Base-by-base conservation (phyloP, 1,140 invertebrate genomes). In the Ceratosolen solmsi region DNA sequence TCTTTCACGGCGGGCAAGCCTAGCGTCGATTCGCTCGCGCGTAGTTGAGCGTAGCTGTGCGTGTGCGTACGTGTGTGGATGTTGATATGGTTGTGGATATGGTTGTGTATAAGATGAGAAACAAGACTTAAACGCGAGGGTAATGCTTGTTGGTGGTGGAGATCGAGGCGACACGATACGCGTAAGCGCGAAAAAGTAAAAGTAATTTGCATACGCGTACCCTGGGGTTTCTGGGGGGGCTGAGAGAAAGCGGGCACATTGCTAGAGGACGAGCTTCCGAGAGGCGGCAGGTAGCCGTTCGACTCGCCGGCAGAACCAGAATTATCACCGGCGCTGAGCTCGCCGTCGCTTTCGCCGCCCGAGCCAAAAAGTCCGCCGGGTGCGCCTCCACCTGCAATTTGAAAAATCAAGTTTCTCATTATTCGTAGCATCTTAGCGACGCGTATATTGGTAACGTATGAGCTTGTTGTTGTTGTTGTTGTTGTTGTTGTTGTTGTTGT, bases 201-300 rank as follows among this genome's bases (percentile, higher is more conserved):
- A 74, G 58, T 65, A 38, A 74, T 80, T 80, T 80, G 56, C 56
- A 74, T 65, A 72, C 25, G 4, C 78, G 83, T 80, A 78, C 75
- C 74, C 70, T 85, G 82, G 56, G 80, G 83, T 9, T 84, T 70
- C 68, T 82, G 68, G 8, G 87, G 87, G 27, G 83, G 86, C 0
- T 74, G 73, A 25, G 83, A 84, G 82, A 87, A 86, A 15, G 86
- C 80, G 36, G 86, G 86, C 0, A 87, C 84, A n/a, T 86, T 82
- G 63, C 71, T 81, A 0, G 86, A 87, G 58, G 85, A 84, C 33
- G 49, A 82, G 51, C 84, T 84, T n/a, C 85, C 86, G 70, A 87
- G 58, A 20, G 89, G 88, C 72, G 89, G 89, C 38, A 90, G 80
- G 60, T 90, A 90, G 51, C 78, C 86, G 81, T 84, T 88, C 0